Conservation (phyloP, 2,888 invertebrate species). For the Drosophila nr. medialis region DNA sequence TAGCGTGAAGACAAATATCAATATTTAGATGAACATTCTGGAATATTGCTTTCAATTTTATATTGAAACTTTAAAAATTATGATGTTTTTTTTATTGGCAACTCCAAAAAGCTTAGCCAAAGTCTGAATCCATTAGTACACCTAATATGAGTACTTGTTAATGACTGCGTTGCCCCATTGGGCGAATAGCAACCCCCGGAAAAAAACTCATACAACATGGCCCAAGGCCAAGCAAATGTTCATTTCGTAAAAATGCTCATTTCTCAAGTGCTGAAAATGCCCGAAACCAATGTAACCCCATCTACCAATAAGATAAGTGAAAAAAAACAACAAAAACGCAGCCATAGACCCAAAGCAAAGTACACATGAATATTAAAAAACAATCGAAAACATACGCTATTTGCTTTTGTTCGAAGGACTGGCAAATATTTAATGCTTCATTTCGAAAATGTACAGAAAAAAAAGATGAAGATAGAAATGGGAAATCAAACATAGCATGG, state of each 20-base stretch:
- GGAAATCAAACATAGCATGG: slow-evolving; percentile 59
- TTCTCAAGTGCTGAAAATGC: slow-evolving; percentile 71
- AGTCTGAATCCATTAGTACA: slow-evolving; percentile 43
- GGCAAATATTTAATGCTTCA: slow-evolving; percentile 74
- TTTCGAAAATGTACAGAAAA: slow-evolving; percentile 45
- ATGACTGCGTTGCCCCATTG: slow-evolving; percentile 25
- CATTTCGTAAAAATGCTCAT: slow-evolving; percentile 74
- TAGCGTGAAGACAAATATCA: background rate
- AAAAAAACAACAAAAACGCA: slow-evolving; percentile 5
- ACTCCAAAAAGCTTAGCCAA: background rate
- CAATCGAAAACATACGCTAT: slow-evolving; percentile 70
- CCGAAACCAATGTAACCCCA: slow-evolving; percentile 42
- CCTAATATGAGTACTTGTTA: slow-evolving; percentile 36
- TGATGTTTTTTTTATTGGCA: background rate
- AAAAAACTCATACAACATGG: slow-evolving; percentile 25
- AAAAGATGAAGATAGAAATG: slow-evolving; percentile 1
- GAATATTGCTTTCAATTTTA: background rate
- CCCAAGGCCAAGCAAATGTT: slow-evolving; percentile 73
- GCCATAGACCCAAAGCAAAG: slow-evolving; percentile 1
- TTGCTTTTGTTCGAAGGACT: slow-evolving; percentile 63
- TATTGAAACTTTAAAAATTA: background rate
- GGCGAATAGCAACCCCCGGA: slow-evolving; percentile 35
- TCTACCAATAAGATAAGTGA: slow-evolving; percentile 6
- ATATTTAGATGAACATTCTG: background rate
- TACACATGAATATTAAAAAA: slow-evolving; percentile 72